Evolutionary conservation across 2,888 invertebrate species (phyloP), one percentile per base, ranked within the genome.

Genomic region (Cheilosia variabilis): DNA sequence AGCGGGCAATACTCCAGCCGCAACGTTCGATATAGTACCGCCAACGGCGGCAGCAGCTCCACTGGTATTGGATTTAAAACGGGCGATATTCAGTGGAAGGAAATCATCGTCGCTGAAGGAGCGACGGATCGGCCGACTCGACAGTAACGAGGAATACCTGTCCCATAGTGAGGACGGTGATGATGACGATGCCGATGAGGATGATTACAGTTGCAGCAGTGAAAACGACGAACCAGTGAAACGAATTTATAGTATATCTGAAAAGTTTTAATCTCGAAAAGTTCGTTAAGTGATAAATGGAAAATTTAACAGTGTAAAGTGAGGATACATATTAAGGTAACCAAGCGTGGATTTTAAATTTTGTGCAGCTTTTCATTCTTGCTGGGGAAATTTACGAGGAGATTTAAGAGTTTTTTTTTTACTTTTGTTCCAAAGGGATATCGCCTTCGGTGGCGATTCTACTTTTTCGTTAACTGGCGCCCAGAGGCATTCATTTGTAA

Each of bases 241-340:
- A 88, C 91, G 91, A 89, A 91, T 91, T 88, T 91, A 91, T 90
- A 92, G 91, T 89, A 91, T 91, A 89, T 91, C 91, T 88, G 92
- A 92, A 87, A 91, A 92, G 88, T 91, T 91, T 88, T 91, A 90
- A 89, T 57, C 31, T 31, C 43, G 24, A 19, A 53, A 53, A 15
- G 63, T 80, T 55, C 50, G 50, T 75, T 60, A 50, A 73, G 19
- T 37, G 24, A 31, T 53, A 63, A 63, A 52, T 13, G 34, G 17
- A 45, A 19, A 68, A 15, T 68, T 47, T 68, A 47, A 7, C 13
- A 10, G 47, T 68, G 66, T 41, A 31, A 68, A 69, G 37, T 75
- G 47, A 41, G 60, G 45, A 68, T 66, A 53, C 47, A 55, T 60
- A 47, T 53, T 55, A 41, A 52, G 72, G 63, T 62, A 73, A 73